Evolutionary conservation across 1,140 invertebrate genomes (phyloP).

Genomic region (Gyrodactylus bullatarudis): DNA sequence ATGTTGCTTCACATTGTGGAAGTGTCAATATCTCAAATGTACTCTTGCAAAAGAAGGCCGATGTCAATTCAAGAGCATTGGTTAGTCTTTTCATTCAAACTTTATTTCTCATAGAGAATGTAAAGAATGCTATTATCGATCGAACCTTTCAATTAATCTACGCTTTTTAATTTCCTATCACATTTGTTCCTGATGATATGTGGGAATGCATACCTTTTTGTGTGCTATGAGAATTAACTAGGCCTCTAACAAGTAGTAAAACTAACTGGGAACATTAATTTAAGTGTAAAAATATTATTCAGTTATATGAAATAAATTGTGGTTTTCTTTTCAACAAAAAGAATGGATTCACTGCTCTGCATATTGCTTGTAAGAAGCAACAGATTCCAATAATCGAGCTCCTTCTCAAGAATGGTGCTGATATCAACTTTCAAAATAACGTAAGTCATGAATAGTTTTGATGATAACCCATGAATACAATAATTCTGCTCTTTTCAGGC

Average conservation of each 20-base stretch:
- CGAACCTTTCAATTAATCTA: no score
- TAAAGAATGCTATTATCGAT: neutral
- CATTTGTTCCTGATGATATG: no score
- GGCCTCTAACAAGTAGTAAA: no score
- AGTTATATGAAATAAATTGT: no score
- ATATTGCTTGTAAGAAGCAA: constrained; percentile 34
- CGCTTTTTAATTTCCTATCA: no score
- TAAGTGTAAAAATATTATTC: no score
- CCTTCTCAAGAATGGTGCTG: constrained; percentile 48
- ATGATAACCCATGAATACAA: no score
- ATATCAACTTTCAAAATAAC: constrained; percentile 42
- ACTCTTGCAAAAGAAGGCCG: constrained; percentile 62
- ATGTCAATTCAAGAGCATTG: constrained; percentile 60
- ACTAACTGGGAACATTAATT: no score
- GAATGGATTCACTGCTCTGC: no score
- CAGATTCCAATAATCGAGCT: constrained; percentile 78
- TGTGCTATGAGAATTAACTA: no score
- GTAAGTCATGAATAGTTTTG: constrained; percentile 16
- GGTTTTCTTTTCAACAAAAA: no score
- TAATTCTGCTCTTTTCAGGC: constrained; percentile 10
- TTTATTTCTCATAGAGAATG: neutral
- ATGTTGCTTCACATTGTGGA: constrained; percentile 62
- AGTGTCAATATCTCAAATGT: constrained; percentile 74
- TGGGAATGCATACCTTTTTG: no score
- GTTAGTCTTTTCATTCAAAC: constrained; percentile 10